Evolutionary conservation across 2,113 vertebrate species (phyloP), one percentile per base, ranked within the genome.

Genomic region (Rhinolophus ferrumequinum): DNA sequence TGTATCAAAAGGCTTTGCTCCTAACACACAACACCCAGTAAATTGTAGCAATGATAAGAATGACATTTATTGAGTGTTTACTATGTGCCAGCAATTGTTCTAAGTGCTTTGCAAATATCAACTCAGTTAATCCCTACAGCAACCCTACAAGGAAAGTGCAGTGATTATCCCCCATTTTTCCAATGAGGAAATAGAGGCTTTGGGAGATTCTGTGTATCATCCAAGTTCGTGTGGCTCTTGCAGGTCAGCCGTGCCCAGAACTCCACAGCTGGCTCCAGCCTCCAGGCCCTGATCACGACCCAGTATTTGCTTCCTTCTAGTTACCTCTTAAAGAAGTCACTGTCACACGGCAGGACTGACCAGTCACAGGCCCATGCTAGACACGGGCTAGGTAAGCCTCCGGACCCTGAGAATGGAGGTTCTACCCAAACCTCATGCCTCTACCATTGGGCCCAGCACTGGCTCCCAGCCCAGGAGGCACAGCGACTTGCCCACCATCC

Each of bases 401-500:
- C 30, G 52, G 13, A 26, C 62, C 54, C 26, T 22, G 15, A 83
- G 54, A 30, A 79, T 15, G n/a, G n/a, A 50, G 52, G 41, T 11
- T 81, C 24, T 50, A 84, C 19, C 13, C 50, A 54, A 4, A 8
- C n/a, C 33, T 35, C 8, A 21, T 0, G 0, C 13, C 11, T 41
- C 22, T 15, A 18, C 33, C 5, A 0, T 2, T 7, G 66, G 14
- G 14, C 28, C 35, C 26, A 35, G 38, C 19, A 21, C 4, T 26
- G 10, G 6, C 18, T 90, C n/a, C n/a, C 0, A 3, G 15, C 18
- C 38, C 13, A 4, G 13, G 24, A 54, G 41, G 6, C 62, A 38
- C 21, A 4, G 16, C 16, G 3, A 3, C 38, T 60, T 8, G 18
- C 4, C 38, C 58, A 22, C n/a, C 0, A 0, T 28, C 3, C 22